Evolutionary conservation across 30 jellyfish, hydroid and myxozoan species (phyloP), one percentile per base, ranked within the genome.

Genomic region (Aurelia coerulea): DNA sequence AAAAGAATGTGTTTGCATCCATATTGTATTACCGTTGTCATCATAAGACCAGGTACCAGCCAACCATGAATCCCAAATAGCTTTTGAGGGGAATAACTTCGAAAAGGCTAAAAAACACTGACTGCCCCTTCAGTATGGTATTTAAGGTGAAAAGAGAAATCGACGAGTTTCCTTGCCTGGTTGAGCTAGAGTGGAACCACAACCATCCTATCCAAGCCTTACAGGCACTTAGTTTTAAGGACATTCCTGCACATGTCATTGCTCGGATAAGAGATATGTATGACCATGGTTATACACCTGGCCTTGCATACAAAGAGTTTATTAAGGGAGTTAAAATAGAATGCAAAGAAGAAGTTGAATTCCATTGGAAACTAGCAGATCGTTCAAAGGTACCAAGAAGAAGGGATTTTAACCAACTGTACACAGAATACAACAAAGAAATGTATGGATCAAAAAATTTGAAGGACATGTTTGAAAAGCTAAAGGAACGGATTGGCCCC

Each of bases 121-220:
- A 76, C 33, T 76, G 81, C 33, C 87, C 84, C 46, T 76, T 76
- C 33, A 11, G 65, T 56, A 8, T 78, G 86, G 71, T 78, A 12
- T 33, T 78, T 12, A 53, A 41, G 59, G 19, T 23, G n/a, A 9
- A 56, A 32, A 58, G 88, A 58, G 42, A 33, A 23, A 33, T 16
- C 65, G 35, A 33, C 33, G 84, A 78, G 23, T 19, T 11, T 15
- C 53, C 37, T 58, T 78, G 65, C 35, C 9, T 78, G 64, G 23
- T 78, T 37, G 89, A 78, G 35, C 15, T 78, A 1, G 89, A 78
- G 64, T 62, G 84, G 84, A 78, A 74, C 33, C 85, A 53, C 65
- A 53, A n/a, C n/a, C n/a, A n/a, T n/a, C n/a, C n/a, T n/a, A n/a
- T n/a, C n/a, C n/a, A n/a, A 31, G 53, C 89, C 10, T 34, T 78